Evolutionary conservation across 1,140 invertebrate species (phyloP).

Genomic region (Aporrectodea caliginosa): DNA sequence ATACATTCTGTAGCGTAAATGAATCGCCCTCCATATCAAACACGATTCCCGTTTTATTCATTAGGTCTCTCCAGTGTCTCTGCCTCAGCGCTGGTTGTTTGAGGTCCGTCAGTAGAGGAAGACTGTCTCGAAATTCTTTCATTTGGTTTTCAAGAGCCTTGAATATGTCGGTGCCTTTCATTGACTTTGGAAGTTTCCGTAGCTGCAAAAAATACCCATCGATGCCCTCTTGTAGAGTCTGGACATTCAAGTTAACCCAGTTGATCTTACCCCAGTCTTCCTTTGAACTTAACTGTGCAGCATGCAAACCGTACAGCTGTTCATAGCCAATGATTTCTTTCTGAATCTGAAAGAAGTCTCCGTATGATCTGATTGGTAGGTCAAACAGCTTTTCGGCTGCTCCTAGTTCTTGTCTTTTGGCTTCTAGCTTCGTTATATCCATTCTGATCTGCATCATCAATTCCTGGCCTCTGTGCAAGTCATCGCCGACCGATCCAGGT

Average conservation of each 20-base stretch:
- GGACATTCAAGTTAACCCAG: slow-evolving; percentile 80
- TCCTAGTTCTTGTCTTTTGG: slow-evolving; percentile 65
- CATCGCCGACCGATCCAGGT: slow-evolving; percentile 69
- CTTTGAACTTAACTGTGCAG: slow-evolving; percentile 58
- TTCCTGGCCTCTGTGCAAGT: slow-evolving; percentile 69
- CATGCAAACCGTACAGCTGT: slow-evolving; percentile 65
- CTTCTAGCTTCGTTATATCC: slow-evolving; percentile 66
- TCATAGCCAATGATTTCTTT: slow-evolving; percentile 70
- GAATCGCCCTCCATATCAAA: slow-evolving; percentile 81
- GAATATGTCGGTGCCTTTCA: slow-evolving; percentile 63
- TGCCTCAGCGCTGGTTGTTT: slow-evolving; percentile 84
- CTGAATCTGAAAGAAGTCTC: slow-evolving; percentile 67
- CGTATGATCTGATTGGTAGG: slow-evolving; percentile 74
- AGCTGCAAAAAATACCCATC: slow-evolving; percentile 77
- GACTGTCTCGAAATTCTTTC: slow-evolving; percentile 79
- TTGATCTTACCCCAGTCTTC: slow-evolving; percentile 77
- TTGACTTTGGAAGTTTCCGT: slow-evolving; percentile 61
- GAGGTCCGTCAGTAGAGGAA: slow-evolving; percentile 81
- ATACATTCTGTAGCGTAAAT: slow-evolving; percentile 85
- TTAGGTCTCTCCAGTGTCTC: slow-evolving; percentile 78
- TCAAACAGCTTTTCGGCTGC: slow-evolving; percentile 82
- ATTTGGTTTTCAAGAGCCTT: slow-evolving; percentile 71
- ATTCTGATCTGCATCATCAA: slow-evolving; percentile 64
- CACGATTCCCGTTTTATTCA: slow-evolving; percentile 73
- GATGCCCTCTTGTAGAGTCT: slow-evolving; percentile 69